phyloP scores from a whole-genome alignment of 2,797 vertebrate species.

The Clarias pachynema region DNA sequence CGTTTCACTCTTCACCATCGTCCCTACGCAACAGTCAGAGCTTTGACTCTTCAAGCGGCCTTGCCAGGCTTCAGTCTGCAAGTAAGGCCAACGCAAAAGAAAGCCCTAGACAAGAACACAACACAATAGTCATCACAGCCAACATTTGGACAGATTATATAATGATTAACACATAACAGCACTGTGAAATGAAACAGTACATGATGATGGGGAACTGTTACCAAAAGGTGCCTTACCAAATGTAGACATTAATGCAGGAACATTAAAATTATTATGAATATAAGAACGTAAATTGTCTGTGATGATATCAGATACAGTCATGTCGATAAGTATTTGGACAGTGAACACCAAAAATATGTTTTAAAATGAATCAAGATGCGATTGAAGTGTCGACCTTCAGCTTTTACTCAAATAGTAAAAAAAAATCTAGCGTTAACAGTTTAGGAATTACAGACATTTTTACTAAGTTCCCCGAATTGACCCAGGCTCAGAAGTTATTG shows the following conservation, averaged over 20 bases:
- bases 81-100: slow-evolving; percentile 76
- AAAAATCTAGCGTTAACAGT: too few species aligned
- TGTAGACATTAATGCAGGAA: neutral
- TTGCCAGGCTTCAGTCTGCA: slow-evolving; percentile 89
- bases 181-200: neutral
- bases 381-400: too few species aligned
- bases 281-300: neutral
- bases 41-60: slow-evolving; percentile 91
- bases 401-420: too few species aligned
- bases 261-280: neutral
- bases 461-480: too few species aligned
- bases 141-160: neutral
- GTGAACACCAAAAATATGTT: too few species aligned
- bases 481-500: too few species aligned
- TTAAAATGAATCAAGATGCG: too few species aligned
- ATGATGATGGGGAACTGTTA: neutral
- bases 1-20: slow-evolving; percentile 74
- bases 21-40: slow-evolving; percentile 93
- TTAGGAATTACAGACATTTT: too few species aligned
- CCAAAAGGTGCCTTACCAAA: neutral
- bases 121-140: slow-evolving; percentile 1
- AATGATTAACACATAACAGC: neutral
- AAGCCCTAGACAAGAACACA: neutral
- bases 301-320: neutral
- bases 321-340: too few species aligned